Evolutionary conservation across 2,797 vertebrate species (phyloP), one percentile per base, ranked within the genome.

Genomic region (Xerus rutilus): DNA sequence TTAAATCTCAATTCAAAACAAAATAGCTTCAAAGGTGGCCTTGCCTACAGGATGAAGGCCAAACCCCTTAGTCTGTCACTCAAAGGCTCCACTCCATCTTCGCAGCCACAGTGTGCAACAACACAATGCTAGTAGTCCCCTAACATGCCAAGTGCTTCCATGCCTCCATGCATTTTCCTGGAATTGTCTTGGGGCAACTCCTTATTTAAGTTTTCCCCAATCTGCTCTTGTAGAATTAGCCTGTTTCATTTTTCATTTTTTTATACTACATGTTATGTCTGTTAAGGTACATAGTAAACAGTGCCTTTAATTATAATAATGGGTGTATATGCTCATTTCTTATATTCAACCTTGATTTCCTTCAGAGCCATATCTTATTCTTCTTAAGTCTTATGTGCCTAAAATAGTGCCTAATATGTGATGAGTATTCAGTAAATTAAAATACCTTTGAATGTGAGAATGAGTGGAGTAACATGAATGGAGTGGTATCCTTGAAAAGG

Each of bases 391-490:
- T 52, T 84, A 62, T 86, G 59, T 83, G 74, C n/a, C 47, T 95
- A 81, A 30, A 69, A 86, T 49, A 85, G 28, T 94, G 12, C 78
- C 57, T 82, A 67, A 21, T n/a, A 91, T 4, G 1, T 59, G 20
- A 57, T 83, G 39, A 47, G 15, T 89, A 72, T 54, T 77, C 52
- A 70, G n/a, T 43, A 67, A 67, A 67, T n/a, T 88, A 86, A 91
- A 96, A 86, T 57, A 17, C 17, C 43, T 96, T 94, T 69, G 72
- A 84, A 82, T 87, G 39, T 73, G 78, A 91, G 65, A 86, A 43
- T 77, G 62, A 95, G 18, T 72, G 30, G 45, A 30, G 57, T 62
- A 23, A 87, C 43, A 45, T 70, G 30, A 23, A 76, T 21, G 65
- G 7, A 74, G 5, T 73, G n/a, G 30, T 82, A 59, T n/a, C 14